A percentile compares a stretch with the other conserved stretches of the same genome.
These are phyloP conservation scores for Lymantria dispar DNA, from an alignment of 2,888 invertebrate genomes.

Conservation along the genomic window DNA sequence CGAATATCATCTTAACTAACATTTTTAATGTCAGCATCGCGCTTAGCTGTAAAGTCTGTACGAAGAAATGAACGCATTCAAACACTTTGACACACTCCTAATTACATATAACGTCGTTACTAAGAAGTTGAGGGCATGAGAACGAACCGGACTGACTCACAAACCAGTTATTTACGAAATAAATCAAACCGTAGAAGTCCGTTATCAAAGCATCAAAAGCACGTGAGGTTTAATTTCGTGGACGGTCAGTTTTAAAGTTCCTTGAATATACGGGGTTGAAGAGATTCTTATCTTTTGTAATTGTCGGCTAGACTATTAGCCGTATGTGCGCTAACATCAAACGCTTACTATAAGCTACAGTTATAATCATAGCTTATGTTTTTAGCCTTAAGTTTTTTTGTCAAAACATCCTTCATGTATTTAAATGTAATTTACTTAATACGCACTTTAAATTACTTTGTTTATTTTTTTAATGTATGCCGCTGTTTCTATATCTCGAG, in stretches of 20 bases:
- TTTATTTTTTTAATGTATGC: not conserved
- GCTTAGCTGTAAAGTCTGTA: constrained; percentile 13
- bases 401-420: constrained; percentile 10
- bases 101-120: constrained; percentile 38
- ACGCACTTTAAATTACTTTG: constrained; percentile 2
- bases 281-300: constrained; percentile 69
- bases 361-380: constrained; percentile 38
- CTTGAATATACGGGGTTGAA: constrained; percentile 54
- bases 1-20: not conserved
- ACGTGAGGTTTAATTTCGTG: constrained; percentile 76
- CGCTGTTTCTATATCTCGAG: not conserved
- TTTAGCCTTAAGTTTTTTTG: constrained; percentile 13
- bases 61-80: constrained; percentile 25
- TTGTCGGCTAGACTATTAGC: constrained; percentile 72
- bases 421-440: constrained; percentile 14
- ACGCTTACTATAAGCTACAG: constrained; percentile 41
- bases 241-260: constrained; percentile 78
- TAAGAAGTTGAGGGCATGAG: constrained; percentile 64
- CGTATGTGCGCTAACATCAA: constrained; percentile 45
- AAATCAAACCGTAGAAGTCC: constrained; percentile 68
- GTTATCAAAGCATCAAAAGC: constrained; percentile 81
- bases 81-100: constrained; percentile 35
- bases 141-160: constrained; percentile 57
- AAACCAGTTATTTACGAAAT: constrained; percentile 61
- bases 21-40: constrained; percentile 2